Base-by-base conservation (phyloP, 2,888 invertebrate genomes). In the Andrena praecox region DNA sequence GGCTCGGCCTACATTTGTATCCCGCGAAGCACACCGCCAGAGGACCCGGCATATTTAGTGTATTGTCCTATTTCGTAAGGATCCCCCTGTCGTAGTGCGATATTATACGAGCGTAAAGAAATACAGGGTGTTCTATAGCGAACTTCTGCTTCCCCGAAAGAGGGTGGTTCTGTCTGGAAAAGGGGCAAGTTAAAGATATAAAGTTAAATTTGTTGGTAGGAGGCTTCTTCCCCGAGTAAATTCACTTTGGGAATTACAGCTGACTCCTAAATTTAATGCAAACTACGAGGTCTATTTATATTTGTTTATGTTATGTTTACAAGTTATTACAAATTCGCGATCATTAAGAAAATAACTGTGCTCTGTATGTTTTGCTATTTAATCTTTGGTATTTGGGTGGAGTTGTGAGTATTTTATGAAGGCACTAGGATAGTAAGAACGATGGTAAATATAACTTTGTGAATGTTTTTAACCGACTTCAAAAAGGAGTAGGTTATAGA, bases 41-140 rank as follows among this genome's bases (percentile, higher is more conserved):
- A 81, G 78, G 72, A 70, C 64, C 63, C 76, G 85, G 87, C 90
- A 90, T 90, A 90, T 92, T 91, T 90, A 90, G 90, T 89, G 82
- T 88, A 90, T 89, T 89, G 90, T 91, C 87, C 90, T 86, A 89
- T 92, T 91, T 90, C 82, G 87, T 86, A 88, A 89, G 90, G 89
- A 88, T 85, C 80, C 60, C 77, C 73, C 59, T 63, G 80, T 79
- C 84, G 86, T 86, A 87, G 90, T 87, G 88, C 88, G 88, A 90
- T 85, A 89, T 88, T 89, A 87, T 89, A 88, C 86, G 85, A 82
- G 79, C 70, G 76, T 56, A 42, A 2, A 67, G 83, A 80, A 71
- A 84, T 77, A 64, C 62, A 42, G 31, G 75, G 68, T 48, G 63
- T 50, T 73, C 64, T 27, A 16, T 2, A 24, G n/a, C 50, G 24